Evolutionary conservation across 2,797 vertebrate genomes (phyloP), one percentile per base, ranked within the genome.

Genomic region (Netta rufina): DNA sequence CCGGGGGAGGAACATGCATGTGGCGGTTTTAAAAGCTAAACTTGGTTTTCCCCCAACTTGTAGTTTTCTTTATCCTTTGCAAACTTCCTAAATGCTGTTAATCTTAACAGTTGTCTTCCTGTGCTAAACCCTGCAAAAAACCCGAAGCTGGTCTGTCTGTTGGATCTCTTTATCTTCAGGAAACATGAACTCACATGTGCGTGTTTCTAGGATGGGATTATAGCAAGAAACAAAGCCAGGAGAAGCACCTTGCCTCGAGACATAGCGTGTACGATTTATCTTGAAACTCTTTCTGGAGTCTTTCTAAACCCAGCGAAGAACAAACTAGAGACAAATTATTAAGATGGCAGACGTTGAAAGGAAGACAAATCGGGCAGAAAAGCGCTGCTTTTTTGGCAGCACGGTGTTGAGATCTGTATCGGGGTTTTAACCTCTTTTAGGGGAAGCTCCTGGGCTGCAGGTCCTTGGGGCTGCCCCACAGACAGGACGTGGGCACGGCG

Each of bases 81-180:
- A 57, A 95, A 88, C 94, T 93, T 96, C 83, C 83, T 91, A 91
- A 71, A 33, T 1, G 3, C 76, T 70, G 64, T 70, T 91, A 47
- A 70, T 47, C 49, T 73, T 64, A 96, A 95, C 93, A 2, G 64
- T 87, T 90, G 53, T 33, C 91, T 97, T 96, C 96, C 92, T 95
- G 91, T 86, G 87, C 88, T 73, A 43, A 90, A 79, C 83, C 71
- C 87, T 54, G 56, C 76, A 33, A 78, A 79, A 84, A 49, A 74
- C 92, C 89, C 67, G 27, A 19, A 90, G 89, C 92, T 65, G 71
- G 62, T 96, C 76, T 0, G 8, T 86, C 89, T 81, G 92, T 79
- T 87, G 89, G 73, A 36, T 71, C 77, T 74, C 91, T 94, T 96
- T 96, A 96, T 97, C 95, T 94, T 87, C 96, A 96, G 95, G 95